Base-by-base conservation (phyloP, 1,140 invertebrate species). In the Cydia strobilella region DNA sequence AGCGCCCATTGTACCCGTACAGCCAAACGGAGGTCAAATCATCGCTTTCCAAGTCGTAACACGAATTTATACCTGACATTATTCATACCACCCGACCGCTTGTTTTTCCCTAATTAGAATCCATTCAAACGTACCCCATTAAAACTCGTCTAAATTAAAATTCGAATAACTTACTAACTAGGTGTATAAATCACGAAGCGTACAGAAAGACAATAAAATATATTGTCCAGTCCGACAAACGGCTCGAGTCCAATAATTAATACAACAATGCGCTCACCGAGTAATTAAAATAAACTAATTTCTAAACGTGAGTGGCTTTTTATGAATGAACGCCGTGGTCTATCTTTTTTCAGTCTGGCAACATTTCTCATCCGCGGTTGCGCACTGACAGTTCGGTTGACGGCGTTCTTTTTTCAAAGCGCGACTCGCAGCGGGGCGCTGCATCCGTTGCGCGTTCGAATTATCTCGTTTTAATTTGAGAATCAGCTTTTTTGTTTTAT, bases 221-320 rank as follows among this genome's bases (percentile, higher is more conserved):
- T 90, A 91, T 91, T 90, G 89, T 91, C 90, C 84, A 82, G 78
- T 79, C 62, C 69, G 42, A 76, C 76, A 79, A 85, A 80, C 81
- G 77, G 74, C 78, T 74, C 76, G 76, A 77, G 71, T 71, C 79
- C 76, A 84, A 88, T 89, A 88, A 90, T 92, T 90, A 93, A 91
- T 90, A 93, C 85, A 88, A 90, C 86, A 91, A 90, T 91, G 85
- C 83, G 79, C 79, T 85, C 82, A 86, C 76, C 82, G 83, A 82
- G 83, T 91, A 90, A 92, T 92, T 92, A 92, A 92, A 92, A 93
- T 91, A 91, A 91, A 91, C 90, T 89, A 90, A 93, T 91, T 90
- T 90, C 90, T 89, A 89, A 91, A 86, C 81, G 81, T 84, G 82
- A 86, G 81, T 83, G 84, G 76, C 85, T 80, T 83, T 91, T 89